Conservation (phyloP, 2,888 invertebrate species). For the Volucella inanis region DNA sequence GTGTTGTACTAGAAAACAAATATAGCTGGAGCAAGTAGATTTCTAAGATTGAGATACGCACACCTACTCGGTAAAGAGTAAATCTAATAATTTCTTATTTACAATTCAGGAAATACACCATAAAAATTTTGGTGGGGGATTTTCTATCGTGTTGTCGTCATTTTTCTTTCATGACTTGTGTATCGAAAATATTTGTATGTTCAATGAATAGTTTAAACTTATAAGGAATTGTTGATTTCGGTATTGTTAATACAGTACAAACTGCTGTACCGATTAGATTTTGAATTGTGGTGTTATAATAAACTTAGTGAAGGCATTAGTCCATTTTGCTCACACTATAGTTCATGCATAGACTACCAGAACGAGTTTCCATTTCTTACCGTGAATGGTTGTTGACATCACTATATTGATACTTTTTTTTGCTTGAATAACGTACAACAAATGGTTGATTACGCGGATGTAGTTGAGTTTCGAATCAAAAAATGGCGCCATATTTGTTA, state of each 20-base stretch:
- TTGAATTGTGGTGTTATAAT: too few relatives aligned
- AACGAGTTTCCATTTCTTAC: too few relatives aligned
- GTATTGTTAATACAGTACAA: neutral
- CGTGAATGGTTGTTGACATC: too few relatives aligned
- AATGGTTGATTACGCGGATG: too few relatives aligned
- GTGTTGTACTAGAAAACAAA: constrained; percentile 5
- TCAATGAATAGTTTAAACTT: constrained; percentile 5
- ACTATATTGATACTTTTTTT: too few relatives aligned
- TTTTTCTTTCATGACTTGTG: constrained; percentile 17
- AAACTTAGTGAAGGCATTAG: too few relatives aligned
- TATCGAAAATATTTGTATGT: constrained; percentile 6
- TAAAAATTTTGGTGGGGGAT: constrained; percentile 50
- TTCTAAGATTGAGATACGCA: neutral
- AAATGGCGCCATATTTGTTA: too few relatives aligned
- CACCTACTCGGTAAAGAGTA: constrained; percentile 27
- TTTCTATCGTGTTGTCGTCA: constrained; percentile 15
- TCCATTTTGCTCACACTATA: too few relatives aligned
- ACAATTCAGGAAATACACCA: constrained; percentile 29
- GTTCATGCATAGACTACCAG: too few relatives aligned
- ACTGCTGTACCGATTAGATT: neutral
- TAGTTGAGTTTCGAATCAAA: too few relatives aligned
- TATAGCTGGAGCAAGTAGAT: constrained; percentile 47
- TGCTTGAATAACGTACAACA: too few relatives aligned
- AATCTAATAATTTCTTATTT: constrained; percentile 36
- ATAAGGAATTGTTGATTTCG: neutral